Evolutionary conservation across 2,888 invertebrate species (phyloP).

Genomic region (Brenthis hecate): DNA sequence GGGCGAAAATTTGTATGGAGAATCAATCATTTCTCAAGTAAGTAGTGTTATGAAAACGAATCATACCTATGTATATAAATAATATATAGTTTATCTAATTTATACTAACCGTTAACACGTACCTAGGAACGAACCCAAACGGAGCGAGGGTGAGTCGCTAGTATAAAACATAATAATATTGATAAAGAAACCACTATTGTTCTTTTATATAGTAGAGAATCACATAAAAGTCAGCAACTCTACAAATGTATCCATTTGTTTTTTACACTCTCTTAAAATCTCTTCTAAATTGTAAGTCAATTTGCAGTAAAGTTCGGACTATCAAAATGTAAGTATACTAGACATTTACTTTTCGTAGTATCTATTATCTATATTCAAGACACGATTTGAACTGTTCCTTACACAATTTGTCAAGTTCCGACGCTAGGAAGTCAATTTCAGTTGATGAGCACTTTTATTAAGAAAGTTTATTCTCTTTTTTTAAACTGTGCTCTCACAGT

Average conservation of each 20-base stretch:
- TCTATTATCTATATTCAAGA: conserved; percentile 13
- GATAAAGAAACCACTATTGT: too few species aligned
- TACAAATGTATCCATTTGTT: not conserved
- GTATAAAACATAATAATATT: too few species aligned
- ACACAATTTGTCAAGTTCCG: conserved; percentile 16
- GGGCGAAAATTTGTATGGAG: too few species aligned
- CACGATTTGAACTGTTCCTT: conserved; percentile 1
- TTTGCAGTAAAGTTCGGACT: conserved; percentile 10
- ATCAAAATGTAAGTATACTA: not conserved
- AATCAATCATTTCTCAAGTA: too few species aligned
- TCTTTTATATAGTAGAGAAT: too few species aligned
- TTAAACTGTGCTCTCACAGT: conserved; percentile 42
- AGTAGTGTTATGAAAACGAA: too few species aligned
- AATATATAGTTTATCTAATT: too few species aligned
- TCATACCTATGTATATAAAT: too few species aligned
- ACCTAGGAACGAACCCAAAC: too few species aligned
- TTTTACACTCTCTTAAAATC: too few species aligned
- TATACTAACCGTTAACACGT: too few species aligned
- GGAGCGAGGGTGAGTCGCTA: too few species aligned
- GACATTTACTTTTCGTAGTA: not conserved
- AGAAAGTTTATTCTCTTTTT: conserved; percentile 54
- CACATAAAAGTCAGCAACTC: not conserved
- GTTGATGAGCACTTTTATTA: conserved; percentile 62
- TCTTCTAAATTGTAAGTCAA: not conserved
- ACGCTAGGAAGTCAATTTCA: conserved; percentile 46